A percentile compares a stretch with the other conserved stretches of the same genome.
Conservation (phyloP, 2,113 vertebrate genomes). For the Callipepla californica region DNA sequence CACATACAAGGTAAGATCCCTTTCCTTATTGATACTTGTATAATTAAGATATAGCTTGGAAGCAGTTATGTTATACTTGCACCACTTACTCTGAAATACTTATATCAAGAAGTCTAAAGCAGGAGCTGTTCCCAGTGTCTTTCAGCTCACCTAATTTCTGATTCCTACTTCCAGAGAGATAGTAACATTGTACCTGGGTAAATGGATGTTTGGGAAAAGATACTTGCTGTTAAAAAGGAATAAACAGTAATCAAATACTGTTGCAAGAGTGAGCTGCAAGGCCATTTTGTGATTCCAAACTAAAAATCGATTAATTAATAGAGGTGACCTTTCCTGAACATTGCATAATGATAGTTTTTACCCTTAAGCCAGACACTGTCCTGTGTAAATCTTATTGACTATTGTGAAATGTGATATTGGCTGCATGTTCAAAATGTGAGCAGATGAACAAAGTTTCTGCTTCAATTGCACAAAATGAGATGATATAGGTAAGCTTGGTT, state of each 20-base stretch:
- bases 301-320: not conserved
- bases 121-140: not conserved
- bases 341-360: not conserved
- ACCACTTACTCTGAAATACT: not conserved
- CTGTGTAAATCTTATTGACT: not conserved
- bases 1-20: not conserved
- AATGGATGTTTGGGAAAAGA: not conserved
- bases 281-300: not conserved
- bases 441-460: not conserved
- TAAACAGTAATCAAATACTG: not conserved
- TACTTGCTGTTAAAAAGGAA: not conserved
- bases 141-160: not conserved
- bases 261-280: not conserved
- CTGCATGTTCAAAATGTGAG: not conserved
- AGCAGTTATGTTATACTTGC: not conserved
- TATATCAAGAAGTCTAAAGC: not conserved
- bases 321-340: not conserved
- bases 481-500: not conserved
- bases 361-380: not conserved
- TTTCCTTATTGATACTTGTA: not conserved
- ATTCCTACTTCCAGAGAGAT: not conserved
- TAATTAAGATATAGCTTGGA: not conserved
- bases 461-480: not conserved
- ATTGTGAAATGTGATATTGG: not conserved
- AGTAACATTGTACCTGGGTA: accelerated